Evolutionary conservation across 2,113 vertebrate species (phyloP).

Genomic region (Aythya baeri): DNA sequence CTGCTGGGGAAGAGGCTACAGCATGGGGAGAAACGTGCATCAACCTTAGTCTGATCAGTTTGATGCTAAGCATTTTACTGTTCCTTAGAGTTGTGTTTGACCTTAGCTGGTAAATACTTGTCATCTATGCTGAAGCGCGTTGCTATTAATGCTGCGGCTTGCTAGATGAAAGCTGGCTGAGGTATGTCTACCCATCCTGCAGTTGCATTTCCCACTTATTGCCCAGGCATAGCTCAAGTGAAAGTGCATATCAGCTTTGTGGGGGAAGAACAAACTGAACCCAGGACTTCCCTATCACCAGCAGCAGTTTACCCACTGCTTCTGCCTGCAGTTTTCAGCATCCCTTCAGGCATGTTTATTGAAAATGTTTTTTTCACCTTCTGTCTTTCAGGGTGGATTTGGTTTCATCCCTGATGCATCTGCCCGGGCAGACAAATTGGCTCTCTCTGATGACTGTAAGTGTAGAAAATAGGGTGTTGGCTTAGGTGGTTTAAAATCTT

Average conservation of each 20-base stretch:
- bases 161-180: background rate
- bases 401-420: background rate
- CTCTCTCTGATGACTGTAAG: background rate
- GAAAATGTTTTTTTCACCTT: background rate
- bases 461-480: background rate
- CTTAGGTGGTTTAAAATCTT: background rate
- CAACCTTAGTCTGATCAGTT: background rate
- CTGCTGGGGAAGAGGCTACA: background rate
- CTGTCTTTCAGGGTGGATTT: background rate
- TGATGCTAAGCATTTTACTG: background rate
- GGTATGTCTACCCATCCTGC: background rate
- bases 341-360: background rate
- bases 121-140: background rate
- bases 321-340: background rate
- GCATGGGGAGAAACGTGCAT: background rate
- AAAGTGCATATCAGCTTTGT: background rate
- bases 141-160: background rate
- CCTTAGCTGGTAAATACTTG: background rate
- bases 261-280: background rate
- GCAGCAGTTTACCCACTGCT: background rate
- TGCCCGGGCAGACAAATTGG: background rate
- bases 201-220: background rate
- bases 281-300: background rate
- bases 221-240: background rate
- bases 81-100: background rate